phyloP scores from a whole-genome alignment of 2,113 vertebrate genomes.

The Alectura lathami region DNA sequence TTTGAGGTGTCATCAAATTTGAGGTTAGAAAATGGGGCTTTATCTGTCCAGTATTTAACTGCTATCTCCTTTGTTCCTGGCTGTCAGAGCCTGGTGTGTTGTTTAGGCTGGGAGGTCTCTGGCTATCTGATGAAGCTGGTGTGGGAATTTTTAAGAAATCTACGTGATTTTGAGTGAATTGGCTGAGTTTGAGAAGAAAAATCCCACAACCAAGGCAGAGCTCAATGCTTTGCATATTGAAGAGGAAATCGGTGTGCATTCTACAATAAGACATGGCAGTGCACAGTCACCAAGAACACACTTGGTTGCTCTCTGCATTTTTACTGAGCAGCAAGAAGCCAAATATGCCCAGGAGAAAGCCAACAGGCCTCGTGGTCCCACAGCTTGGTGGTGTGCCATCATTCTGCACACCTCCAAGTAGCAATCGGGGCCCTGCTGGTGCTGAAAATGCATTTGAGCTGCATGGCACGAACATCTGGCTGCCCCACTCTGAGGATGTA shows the following conservation, averaged over 20 bases:
- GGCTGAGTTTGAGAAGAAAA: neutral
- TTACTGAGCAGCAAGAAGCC: neutral
- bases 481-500: accelerated
- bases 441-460: neutral
- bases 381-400: neutral
- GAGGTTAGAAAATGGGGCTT: neutral
- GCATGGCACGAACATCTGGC: neutral
- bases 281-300: neutral
- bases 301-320: neutral
- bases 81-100: neutral
- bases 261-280: accelerated
- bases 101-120: neutral
- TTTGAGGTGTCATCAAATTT: neutral
- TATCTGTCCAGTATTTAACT: neutral
- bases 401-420: neutral
- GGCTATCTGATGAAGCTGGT: neutral
- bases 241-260: neutral
- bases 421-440: neutral
- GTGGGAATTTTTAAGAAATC: no score
- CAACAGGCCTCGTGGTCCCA: neutral
- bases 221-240: neutral
- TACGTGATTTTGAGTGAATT: neutral
- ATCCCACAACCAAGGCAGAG: neutral
- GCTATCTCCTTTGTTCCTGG: neutral
- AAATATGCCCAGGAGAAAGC: neutral